These are phyloP conservation scores for Hippolais icterina DNA, from an alignment of 2,113 vertebrate species.

Conservation along the genomic window DNA sequence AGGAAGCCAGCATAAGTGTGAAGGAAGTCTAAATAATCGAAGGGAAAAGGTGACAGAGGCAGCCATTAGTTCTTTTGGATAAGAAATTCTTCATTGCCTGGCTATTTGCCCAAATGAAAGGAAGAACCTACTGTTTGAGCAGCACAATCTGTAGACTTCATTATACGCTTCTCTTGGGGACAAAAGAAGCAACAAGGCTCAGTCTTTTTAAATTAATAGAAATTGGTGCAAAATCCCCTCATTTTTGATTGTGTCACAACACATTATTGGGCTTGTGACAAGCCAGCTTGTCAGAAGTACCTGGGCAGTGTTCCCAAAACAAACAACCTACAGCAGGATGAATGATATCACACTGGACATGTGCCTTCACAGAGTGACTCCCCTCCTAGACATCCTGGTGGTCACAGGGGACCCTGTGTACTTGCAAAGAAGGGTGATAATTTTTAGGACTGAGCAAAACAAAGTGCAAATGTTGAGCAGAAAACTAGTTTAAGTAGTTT, in stretches of 20 bases:
- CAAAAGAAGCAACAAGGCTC: not conserved
- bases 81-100: slow-evolving; percentile 52
- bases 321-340: not conserved
- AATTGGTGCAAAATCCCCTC: not conserved
- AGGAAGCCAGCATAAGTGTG: slow-evolving; percentile 46
- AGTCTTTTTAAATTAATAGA: not conserved
- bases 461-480: not conserved
- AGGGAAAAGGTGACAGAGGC: slow-evolving; percentile 54
- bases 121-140: not conserved
- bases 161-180: not conserved
- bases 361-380: not conserved
- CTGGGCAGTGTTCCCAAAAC: not conserved
- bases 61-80: slow-evolving; percentile 48
- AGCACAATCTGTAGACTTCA: not conserved
- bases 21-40: slow-evolving; percentile 71
- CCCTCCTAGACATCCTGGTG: not conserved
- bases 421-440: not conserved
- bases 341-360: not conserved
- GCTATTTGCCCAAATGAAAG: slow-evolving; percentile 32
- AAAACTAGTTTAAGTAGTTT: not conserved
- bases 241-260: not conserved
- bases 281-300: not conserved
- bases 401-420: not conserved
- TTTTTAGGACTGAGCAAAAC: not conserved
- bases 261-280: not conserved